A percentile compares a stretch with the other conserved stretches of the same genome.
Evolutionary conservation across 2,113 vertebrate species (phyloP).

Genomic region (Dipodomys stephensi): DNA sequence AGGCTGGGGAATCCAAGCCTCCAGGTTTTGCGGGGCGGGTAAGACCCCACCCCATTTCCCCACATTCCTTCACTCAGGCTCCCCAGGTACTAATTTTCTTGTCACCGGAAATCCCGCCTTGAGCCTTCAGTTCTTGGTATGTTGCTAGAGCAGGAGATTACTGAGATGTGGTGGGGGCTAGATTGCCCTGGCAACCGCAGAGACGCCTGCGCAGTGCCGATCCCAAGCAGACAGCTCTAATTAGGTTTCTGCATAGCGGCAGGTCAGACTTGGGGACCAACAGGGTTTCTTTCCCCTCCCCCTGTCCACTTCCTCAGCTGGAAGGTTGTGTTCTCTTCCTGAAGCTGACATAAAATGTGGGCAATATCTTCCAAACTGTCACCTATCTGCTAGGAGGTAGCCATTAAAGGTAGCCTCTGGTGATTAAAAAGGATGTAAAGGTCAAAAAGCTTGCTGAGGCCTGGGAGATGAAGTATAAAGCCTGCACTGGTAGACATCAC

Average conservation of each 20-base stretch:
- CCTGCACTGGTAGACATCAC: neutral
- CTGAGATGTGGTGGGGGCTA: neutral
- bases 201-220: neutral
- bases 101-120: neutral
- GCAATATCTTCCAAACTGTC: neutral
- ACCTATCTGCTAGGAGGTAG: slow-evolving; percentile 22
- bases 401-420: neutral
- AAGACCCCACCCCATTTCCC: slow-evolving; percentile 10
- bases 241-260: neutral
- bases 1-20: slow-evolving; percentile 8
- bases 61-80: neutral
- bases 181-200: neutral
- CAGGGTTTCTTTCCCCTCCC: neutral
- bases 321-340: slow-evolving; percentile 6
- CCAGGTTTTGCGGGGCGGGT: neutral
- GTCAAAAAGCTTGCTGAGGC: neutral
- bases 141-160: neutral
- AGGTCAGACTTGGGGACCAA: neutral
- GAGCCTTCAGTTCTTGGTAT: slow-evolving; percentile 4
- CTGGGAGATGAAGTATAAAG: neutral
- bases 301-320: neutral
- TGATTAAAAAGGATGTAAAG: slow-evolving; percentile 42
- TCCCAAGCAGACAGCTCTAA: neutral
- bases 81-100: slow-evolving; percentile 33
- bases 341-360: slow-evolving; percentile 23